Evolutionary conservation across 2,113 vertebrate species (phyloP).

Genomic region (Sprattus sprattus): DNA sequence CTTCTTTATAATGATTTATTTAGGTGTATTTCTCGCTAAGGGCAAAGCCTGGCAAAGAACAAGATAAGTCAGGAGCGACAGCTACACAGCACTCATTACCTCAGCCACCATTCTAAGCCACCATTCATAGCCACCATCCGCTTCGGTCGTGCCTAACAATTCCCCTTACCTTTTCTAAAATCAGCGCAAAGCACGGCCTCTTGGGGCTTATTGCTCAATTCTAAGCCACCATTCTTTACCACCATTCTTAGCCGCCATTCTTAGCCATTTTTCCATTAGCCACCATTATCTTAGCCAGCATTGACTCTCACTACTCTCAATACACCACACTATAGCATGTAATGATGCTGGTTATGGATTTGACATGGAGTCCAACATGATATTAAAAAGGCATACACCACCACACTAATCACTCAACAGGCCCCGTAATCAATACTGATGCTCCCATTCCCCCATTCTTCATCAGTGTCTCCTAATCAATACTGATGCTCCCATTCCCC

Average conservation of each 20-base stretch:
- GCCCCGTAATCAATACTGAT: background rate
- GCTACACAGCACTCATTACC: background rate
- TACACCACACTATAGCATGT: background rate
- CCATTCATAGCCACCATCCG: no score
- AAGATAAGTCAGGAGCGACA: background rate
- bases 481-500: background rate
- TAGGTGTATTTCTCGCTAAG: no score
- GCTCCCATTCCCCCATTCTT: background rate
- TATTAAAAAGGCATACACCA: background rate
- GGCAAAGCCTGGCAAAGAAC: background rate
- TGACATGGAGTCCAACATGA: background rate
- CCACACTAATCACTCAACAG: background rate
- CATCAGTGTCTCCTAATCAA: background rate
- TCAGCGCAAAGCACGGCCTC: no score
- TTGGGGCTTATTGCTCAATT: no score
- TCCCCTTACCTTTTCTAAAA: no score
- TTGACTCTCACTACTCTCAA: background rate
- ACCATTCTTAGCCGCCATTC: no score
- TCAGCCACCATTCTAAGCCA: background rate
- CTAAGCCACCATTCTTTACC: no score
- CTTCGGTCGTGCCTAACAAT: no score
- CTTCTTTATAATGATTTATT: no score
- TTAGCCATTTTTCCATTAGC: no score
- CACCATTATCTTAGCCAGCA: background rate
- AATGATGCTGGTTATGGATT: background rate